These are phyloP conservation scores for Solenodon paradoxus DNA, from an alignment of 2,113 vertebrate species.

Conservation along the genomic window DNA sequence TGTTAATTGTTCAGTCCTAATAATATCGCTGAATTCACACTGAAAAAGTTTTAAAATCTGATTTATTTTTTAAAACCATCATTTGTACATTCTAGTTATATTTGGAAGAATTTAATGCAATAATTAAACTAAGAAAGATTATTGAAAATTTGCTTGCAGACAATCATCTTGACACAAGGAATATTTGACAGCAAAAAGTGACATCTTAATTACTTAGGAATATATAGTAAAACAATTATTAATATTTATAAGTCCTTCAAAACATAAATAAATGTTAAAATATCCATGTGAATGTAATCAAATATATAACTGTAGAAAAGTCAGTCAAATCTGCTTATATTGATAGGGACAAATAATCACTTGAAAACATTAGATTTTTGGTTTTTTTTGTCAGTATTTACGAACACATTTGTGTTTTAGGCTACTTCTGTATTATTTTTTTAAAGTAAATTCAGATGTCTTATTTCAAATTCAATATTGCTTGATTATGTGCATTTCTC, in stretches of 20 bases:
- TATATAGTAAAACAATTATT: background rate
- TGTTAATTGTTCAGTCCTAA: background rate
- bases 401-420: background rate
- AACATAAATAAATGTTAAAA: background rate
- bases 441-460: background rate
- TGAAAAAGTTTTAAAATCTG: background rate
- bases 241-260: background rate
- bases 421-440: background rate
- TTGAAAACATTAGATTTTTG: background rate
- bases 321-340: background rate
- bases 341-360: background rate
- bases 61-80: background rate
- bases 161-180: background rate
- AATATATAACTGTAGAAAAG: background rate
- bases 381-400: background rate
- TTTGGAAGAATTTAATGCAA: background rate
- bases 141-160: background rate
- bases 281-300: background rate
- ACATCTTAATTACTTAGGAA: background rate
- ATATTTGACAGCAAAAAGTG: background rate
- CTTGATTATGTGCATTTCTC: background rate
- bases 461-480: background rate
- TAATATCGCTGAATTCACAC: background rate
- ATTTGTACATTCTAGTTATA: background rate
- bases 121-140: background rate